Evolutionary conservation across 2,797 vertebrate genomes (phyloP), one percentile per base, ranked within the genome.

Genomic region (Poecilia velifera): DNA sequence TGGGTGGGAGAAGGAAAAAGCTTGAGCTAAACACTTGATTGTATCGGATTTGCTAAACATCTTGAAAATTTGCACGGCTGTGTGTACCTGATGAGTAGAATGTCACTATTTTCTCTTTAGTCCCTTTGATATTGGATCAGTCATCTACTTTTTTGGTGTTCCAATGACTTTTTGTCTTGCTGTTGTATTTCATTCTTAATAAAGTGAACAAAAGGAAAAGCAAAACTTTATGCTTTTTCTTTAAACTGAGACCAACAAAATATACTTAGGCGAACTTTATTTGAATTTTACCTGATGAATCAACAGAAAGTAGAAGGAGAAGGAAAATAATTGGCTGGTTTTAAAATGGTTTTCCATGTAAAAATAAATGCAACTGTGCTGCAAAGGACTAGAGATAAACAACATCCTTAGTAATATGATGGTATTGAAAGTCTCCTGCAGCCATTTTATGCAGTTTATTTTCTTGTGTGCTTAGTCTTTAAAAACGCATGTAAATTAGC

Each of bases 151-250:
- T 94, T 92, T 94, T 92, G 92, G 91, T 96, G 94, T 95, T 95
- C 91, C 92, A 93, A 94, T 93, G 92, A 93, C 92, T 95, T 95
- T 94, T 92, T 90, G 94, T 95, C 93, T 94, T 90, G 95, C 92
- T 96, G 95, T 94, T 95, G 95, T 95, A 91, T 94, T 96, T 84
- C 95, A 94, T 96, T 96, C 95, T 96, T 96, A 96, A 95, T 95
- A 95, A 96, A 96, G 93, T 90, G 71, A 92, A 87, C 90, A 93
- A 93, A 93, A 91, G 28, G 3, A 84, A 87, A 25, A 55, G 6
- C 9, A 68, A 22, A 20, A 47, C 25, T 64, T 64, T 31, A 46
- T 64, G 4, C 41, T 41, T 71, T 22, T 22, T 76, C 59, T 76
- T 73, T 73, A 25, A 47, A 47, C 64, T 81, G 14, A 74, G n/a